phyloP scores from a whole-genome alignment of 2,113 vertebrate genomes.

The Sinocyclocheilus anophthalmus region DNA sequence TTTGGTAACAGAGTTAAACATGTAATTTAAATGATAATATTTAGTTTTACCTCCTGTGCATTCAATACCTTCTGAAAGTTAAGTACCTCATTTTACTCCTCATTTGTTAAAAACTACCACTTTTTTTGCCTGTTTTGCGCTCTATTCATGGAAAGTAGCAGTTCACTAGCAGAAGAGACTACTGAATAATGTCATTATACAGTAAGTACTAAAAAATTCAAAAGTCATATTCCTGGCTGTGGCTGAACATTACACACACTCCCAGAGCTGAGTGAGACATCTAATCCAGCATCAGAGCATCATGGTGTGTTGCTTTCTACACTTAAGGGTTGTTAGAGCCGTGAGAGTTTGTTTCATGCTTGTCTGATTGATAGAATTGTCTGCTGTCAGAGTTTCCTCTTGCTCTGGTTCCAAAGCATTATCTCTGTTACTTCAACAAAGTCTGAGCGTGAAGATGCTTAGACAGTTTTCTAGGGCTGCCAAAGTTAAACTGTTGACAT shows the following conservation, averaged over 20 bases:
- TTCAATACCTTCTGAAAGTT: neutral
- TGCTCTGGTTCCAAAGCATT: neutral
- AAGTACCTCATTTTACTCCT: neutral
- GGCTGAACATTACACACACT: neutral
- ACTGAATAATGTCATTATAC: neutral
- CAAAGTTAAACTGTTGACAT: neutral
- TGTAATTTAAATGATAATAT: neutral
- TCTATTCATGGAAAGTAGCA: neutral
- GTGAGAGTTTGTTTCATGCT: slow-evolving; percentile 39
- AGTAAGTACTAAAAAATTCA: neutral
- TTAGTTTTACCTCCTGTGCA: neutral
- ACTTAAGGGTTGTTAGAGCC: slow-evolving; percentile 31
- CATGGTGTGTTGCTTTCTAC: slow-evolving; percentile 31
- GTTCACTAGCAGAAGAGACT: neutral
- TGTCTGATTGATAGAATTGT: slow-evolving; percentile 41
- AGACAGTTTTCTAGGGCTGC: neutral
- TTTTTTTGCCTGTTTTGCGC: neutral
- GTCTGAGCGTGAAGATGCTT: neutral
- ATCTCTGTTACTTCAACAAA: neutral
- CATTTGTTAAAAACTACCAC: neutral
- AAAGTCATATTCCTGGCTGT: neutral
- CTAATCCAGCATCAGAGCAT: slow-evolving; percentile 16
- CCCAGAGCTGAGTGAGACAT: slow-evolving; percentile 11
- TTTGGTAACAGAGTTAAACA: neutral
- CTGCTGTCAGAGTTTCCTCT: slow-evolving; percentile 17